Percentiles rank a stretch among this genome's conserved stretches.
Conservation (phyloP, 2,113 vertebrate genomes). For the Lampris megalopsis region DNA sequence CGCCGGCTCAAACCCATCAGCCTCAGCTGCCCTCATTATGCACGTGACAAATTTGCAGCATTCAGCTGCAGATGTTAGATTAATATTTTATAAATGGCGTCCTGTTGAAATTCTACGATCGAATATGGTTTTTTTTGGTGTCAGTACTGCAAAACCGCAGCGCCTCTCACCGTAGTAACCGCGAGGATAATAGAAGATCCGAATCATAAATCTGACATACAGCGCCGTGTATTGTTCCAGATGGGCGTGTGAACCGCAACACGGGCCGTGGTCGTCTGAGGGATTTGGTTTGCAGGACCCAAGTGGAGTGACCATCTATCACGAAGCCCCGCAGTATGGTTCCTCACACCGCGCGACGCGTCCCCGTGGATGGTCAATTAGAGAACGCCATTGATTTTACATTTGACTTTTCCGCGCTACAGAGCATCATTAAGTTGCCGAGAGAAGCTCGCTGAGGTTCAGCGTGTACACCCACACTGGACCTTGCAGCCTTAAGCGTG, state of each 20-base stretch:
- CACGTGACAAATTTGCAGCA: background rate
- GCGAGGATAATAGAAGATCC: background rate
- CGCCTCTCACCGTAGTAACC: background rate
- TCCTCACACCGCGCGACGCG: conserved; percentile 11
- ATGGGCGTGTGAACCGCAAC: background rate
- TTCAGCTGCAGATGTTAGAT: background rate
- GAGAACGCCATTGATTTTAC: conserved; percentile 53
- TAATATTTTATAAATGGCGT: background rate
- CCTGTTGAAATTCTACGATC: background rate
- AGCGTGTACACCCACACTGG: conserved; percentile 59
- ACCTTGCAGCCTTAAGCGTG: conserved; percentile 62
- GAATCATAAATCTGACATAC: too few species aligned
- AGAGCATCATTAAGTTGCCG: conserved; percentile 70
- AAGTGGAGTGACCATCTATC: conserved; percentile 41
- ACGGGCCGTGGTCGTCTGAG: background rate
- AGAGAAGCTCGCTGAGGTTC: conserved; percentile 40
- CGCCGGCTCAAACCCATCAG: background rate
- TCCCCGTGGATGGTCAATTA: conserved; percentile 69
- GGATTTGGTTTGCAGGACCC: background rate
- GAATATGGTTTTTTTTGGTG: background rate
- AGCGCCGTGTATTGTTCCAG: background rate
- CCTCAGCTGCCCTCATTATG: background rate
- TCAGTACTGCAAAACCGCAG: background rate
- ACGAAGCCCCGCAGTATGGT: background rate
- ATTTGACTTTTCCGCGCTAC: conserved; percentile 68